phyloP scores from a whole-genome alignment of 2,888 invertebrate genomes.

The Pollenia amentaria region DNA sequence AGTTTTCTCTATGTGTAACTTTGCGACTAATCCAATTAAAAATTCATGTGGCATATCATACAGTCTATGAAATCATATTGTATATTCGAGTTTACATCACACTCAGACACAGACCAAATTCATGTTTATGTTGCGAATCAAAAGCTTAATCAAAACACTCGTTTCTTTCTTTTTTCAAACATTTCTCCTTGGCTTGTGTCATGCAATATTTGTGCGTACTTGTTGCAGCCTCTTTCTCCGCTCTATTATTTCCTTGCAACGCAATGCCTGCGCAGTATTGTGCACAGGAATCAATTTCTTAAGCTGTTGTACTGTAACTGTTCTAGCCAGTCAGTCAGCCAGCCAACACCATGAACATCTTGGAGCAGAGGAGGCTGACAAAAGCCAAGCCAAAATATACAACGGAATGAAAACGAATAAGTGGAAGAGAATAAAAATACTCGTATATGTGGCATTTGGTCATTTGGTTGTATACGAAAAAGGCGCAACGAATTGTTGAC shows the following conservation, averaged over 20 bases:
- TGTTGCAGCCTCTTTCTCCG: slow-evolving; percentile 27
- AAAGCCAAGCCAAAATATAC: slow-evolving; percentile 7
- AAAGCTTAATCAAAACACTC: slow-evolving; percentile 67
- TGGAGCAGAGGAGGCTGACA: slow-evolving; percentile 44
- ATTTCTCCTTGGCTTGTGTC: slow-evolving; percentile 56
- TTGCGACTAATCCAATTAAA: slow-evolving; percentile 66
- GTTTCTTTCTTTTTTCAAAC: slow-evolving; percentile 28
- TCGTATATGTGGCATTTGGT: slow-evolving; percentile 69
- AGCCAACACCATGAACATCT: slow-evolving; percentile 60
- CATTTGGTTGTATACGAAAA: slow-evolving; percentile 66
- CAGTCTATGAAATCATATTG: slow-evolving; percentile 49
- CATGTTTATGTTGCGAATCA: slow-evolving; percentile 58
- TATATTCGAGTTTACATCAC: slow-evolving; percentile 27
- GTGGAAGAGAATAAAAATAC: slow-evolving; percentile 11
- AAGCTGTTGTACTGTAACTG: slow-evolving; percentile 52
- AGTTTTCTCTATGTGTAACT: slow-evolving; percentile 30
- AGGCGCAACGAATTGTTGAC: slow-evolving; percentile 77
- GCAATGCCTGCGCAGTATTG: slow-evolving; percentile 30
- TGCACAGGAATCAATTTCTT: slow-evolving; percentile 51
- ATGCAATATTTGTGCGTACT: slow-evolving; percentile 64
- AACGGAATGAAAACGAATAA: slow-evolving; percentile 5
- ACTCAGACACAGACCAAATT: background rate
- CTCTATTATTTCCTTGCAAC: slow-evolving; percentile 52
- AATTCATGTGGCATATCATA: slow-evolving; percentile 56
- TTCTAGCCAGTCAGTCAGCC: slow-evolving; percentile 39